Evolutionary conservation across 2,113 vertebrate genomes (phyloP), one percentile per base, ranked within the genome.

Genomic region (Pungitius pungitius): DNA sequence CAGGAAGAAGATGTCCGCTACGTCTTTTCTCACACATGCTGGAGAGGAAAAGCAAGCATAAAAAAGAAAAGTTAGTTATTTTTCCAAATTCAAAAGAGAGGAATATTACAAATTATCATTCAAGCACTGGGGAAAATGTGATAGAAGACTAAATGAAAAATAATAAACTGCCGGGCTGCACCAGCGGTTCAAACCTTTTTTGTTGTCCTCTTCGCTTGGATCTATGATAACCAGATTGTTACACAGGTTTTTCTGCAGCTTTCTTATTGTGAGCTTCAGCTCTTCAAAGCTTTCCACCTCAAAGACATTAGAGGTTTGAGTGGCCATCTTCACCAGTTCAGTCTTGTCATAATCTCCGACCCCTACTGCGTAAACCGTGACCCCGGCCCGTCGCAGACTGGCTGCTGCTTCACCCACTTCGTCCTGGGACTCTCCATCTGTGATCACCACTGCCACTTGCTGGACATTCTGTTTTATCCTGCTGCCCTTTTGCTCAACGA

Each of bases 1-100:
- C 9, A 97, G 86, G 84, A 97, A 97, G 90, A 94, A 96, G 62
- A 96, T 95, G 42, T 96, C 96, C 0, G 95, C 95, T 90, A 95
- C 94, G 61, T 96, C 91, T 1, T 93, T 93, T 14, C 94, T 80
- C 9, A 77, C 3, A 17, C 95, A 97, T 9, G 85, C 96, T 96
- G 85, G 33, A 77, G 52, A 27, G 43, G 24, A 77, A 69, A 51
- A 20, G 33, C 7, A 45, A 24, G 3, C 10, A 15, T 4, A 49
- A n/a, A n/a, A n/a, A n/a, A n/a, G n/a, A n/a, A n/a, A 49, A n/a
- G 43, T 45, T 45, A 18, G 14, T 26, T 67, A 3, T 55, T 20
- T 49, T n/a, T 5, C 9, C 18, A 27, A 9, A n/a, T 6, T 59
- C 24, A 24, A 15, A n/a, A 61, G 43, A n/a, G 12, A 37, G 20